These are phyloP conservation scores for Ophioninae sp. DNA, from an alignment of 2,888 invertebrate genomes.

Conservation along the genomic window DNA sequence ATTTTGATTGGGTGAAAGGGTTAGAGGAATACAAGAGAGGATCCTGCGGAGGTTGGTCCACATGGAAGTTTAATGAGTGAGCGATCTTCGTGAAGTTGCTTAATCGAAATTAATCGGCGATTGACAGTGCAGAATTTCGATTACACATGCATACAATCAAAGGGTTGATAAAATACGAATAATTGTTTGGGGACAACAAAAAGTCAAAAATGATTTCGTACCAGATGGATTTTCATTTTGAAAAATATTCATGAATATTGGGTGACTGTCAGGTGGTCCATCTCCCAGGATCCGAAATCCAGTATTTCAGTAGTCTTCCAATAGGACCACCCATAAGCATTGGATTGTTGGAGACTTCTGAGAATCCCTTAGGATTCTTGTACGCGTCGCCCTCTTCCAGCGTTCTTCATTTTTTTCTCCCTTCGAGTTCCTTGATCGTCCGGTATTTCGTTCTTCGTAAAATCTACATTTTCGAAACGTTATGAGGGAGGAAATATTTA, in stretches of 20 bases:
- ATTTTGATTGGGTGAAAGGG: conserved; percentile 59
- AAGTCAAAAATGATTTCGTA: no score
- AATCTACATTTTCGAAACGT: conserved; percentile 26
- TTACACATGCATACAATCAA: conserved; percentile 51
- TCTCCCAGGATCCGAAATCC: conserved; percentile 30
- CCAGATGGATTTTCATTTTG: conserved; percentile 27
- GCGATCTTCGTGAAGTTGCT: conserved; percentile 68
- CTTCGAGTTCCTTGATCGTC: conserved; percentile 15
- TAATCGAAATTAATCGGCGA: conserved; percentile 68
- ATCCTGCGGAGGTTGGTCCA: conserved; percentile 58
- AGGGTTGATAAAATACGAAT: conserved; percentile 46
- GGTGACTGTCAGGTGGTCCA: conserved; percentile 34
- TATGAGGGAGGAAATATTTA: conserved; percentile 18
- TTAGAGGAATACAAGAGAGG: conserved; percentile 22
- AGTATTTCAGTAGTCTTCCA: conserved; percentile 46
- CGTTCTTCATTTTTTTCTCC: conserved; percentile 45
- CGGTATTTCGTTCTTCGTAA: background rate
- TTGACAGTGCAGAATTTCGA: conserved; percentile 47
- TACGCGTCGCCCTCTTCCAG: background rate
- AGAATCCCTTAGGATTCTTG: conserved; percentile 68
- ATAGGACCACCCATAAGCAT: conserved; percentile 71
- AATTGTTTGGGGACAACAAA: no score
- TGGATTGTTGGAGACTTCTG: conserved; percentile 70
- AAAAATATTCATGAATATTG: conserved; percentile 45
- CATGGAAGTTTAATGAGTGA: conserved; percentile 70